phyloP scores from a whole-genome alignment of 2,888 invertebrate species.

The Dasypolia templi region DNA sequence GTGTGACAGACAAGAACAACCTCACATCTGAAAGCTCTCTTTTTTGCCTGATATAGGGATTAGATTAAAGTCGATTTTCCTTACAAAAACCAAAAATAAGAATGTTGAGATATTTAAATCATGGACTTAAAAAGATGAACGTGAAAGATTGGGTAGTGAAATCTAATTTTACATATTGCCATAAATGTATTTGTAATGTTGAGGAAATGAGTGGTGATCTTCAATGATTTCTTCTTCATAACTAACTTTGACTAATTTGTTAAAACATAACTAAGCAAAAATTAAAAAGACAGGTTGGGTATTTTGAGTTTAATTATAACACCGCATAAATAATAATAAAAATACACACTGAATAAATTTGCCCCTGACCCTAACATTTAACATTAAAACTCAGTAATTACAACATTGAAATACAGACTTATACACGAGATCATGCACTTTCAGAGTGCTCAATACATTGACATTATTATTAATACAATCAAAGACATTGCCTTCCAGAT shows the following conservation, averaged over 20 bases:
- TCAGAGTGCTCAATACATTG: background rate
- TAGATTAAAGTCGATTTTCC: slow-evolving; percentile 8
- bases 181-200: background rate
- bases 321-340: too few species aligned
- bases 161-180: background rate
- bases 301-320: slow-evolving; percentile 27
- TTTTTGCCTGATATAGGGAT: background rate
- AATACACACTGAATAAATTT: background rate
- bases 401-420: background rate
- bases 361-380: background rate
- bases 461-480: background rate
- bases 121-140: too few species aligned
- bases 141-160: background rate
- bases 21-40: slow-evolving; percentile 2
- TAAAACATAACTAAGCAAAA: background rate
- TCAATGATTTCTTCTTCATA: background rate
- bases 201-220: background rate
- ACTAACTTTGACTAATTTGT: background rate
- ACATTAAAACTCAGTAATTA: background rate
- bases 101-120: background rate
- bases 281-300: slow-evolving; percentile 7
- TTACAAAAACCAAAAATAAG: background rate
- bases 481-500: background rate
- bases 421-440: background rate
- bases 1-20: slow-evolving; percentile 1